These are phyloP conservation scores for Eudemis profundana DNA, from an alignment of 2,888 invertebrate genomes.

Conservation along the genomic window DNA sequence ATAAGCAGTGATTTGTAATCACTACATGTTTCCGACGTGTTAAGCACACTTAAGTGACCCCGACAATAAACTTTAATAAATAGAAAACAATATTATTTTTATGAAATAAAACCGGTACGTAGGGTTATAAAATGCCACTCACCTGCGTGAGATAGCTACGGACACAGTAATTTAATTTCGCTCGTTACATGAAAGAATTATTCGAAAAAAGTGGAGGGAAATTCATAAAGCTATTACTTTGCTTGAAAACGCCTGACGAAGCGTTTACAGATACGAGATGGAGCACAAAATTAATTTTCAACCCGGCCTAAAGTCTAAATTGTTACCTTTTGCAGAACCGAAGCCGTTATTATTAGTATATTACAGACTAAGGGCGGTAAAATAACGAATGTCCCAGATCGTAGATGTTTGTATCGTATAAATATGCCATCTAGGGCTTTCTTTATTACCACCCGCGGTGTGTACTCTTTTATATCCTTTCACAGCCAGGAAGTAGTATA, in stretches of 20 bases:
- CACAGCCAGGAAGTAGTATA: no score
- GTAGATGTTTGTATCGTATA: no score
- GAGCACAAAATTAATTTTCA: slow-evolving; percentile 68
- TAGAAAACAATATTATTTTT: neutral
- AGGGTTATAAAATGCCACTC: slow-evolving; percentile 60
- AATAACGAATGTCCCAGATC: no score
- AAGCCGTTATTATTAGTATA: no score
- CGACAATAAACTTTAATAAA: no score
- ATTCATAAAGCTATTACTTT: slow-evolving; percentile 73
- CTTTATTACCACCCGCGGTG: no score
- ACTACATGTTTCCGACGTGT: no score
- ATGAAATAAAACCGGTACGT: slow-evolving; percentile 28
- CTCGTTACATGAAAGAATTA: slow-evolving; percentile 67
- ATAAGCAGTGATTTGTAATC: no score
- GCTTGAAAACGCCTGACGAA: slow-evolving; percentile 67
- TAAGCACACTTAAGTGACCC: no score
- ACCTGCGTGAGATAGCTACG: slow-evolving; percentile 58
- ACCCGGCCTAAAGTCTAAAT: slow-evolving; percentile 56
- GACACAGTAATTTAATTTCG: slow-evolving; percentile 73
- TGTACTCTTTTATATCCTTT: no score
- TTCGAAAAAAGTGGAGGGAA: slow-evolving; percentile 70
- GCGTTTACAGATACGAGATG: slow-evolving; percentile 62
- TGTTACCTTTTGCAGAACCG: slow-evolving; percentile 50
- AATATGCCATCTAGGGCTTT: no score
- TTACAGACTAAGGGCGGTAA: no score